These are phyloP conservation scores for Conger conger DNA, from an alignment of 2,113 vertebrate genomes.

Conservation along the genomic window DNA sequence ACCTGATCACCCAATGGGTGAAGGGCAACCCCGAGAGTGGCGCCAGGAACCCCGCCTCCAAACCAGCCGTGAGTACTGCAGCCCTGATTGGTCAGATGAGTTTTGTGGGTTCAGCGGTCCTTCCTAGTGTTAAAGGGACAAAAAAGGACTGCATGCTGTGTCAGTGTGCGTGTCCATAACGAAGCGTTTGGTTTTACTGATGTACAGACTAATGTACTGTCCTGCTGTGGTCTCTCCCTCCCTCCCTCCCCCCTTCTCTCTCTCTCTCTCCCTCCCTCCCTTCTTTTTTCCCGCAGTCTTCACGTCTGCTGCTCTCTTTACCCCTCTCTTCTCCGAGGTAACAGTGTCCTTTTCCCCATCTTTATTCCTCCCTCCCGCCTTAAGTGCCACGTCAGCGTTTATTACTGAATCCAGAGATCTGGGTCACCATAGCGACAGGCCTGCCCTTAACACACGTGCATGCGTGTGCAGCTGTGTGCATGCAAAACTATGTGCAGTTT, in stretches of 20 bases:
- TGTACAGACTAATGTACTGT: neutral
- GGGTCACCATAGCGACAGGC: neutral
- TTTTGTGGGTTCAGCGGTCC: neutral
- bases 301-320: slow-evolving; percentile 42
- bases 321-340: slow-evolving; percentile 31
- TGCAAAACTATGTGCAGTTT: neutral
- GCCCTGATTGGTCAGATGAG: neutral
- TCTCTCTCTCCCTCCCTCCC: slow-evolving; percentile 34
- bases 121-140: neutral
- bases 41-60: slow-evolving; percentile 52
- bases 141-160: neutral
- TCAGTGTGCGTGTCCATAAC: neutral
- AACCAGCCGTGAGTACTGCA: slow-evolving; percentile 55
- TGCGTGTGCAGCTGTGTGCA: neutral
- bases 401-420: neutral
- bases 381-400: neutral
- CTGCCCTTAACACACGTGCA: neutral
- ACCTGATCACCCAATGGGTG: slow-evolving; percentile 74
- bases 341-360: slow-evolving; percentile 1
- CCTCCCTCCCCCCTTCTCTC: slow-evolving; percentile 18
- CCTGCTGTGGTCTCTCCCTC: slow-evolving; percentile 1
- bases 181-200: neutral
- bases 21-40: slow-evolving; percentile 57
- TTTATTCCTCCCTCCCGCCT: neutral
- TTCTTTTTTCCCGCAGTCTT: slow-evolving; percentile 38